Evolutionary conservation across 2,888 invertebrate genomes (phyloP), one percentile per base, ranked within the genome.

Genomic region (Limnephilus marmoratus): DNA sequence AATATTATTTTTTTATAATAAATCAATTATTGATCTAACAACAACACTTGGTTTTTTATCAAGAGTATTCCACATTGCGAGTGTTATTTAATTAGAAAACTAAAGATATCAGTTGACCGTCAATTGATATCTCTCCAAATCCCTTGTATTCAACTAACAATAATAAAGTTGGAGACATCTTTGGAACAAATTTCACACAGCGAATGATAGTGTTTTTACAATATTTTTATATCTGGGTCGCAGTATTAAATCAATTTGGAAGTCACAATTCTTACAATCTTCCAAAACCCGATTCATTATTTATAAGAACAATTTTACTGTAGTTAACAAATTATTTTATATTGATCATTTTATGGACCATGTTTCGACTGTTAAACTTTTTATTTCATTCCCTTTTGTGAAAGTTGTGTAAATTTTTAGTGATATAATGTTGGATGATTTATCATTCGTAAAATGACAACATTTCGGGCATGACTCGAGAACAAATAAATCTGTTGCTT

Each of bases 1-100:
- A 68, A 89, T 90, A 90, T 90, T 90, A 90, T 90, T 90, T 90
- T 87, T 90, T 82, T 90, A 90, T 81, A 80, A 89, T 81, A 89
- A 89, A 89, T 34, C 68, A 37, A 80, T 89, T 80, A 37, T 89
- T 80, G 34, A 80, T 80, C 68, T 53, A 85, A 13, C 49, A 85
- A 41, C 85, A 29, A 83, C 86, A 86, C 29, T 89, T 34, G n/a
- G 41, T 89, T 89, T 80, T 87, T 89, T 68, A 80, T 89, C 88
- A 41, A 80, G 80, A 81, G 24, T 89, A 80, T 89, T 89, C 81
- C 88, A 81, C 87, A 45, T 85, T 85, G 49, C 49, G 7, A 87
- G 49, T 29, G 31, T 68, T 80, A 68, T 18, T 68, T 68, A 68
- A 24, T 18, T 68, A 68, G 53, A 18, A 68, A 24, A 68, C 24